These are phyloP conservation scores for Bactericera cockerelli DNA, from an alignment of 1,140 invertebrate species.

Conservation along the genomic window DNA sequence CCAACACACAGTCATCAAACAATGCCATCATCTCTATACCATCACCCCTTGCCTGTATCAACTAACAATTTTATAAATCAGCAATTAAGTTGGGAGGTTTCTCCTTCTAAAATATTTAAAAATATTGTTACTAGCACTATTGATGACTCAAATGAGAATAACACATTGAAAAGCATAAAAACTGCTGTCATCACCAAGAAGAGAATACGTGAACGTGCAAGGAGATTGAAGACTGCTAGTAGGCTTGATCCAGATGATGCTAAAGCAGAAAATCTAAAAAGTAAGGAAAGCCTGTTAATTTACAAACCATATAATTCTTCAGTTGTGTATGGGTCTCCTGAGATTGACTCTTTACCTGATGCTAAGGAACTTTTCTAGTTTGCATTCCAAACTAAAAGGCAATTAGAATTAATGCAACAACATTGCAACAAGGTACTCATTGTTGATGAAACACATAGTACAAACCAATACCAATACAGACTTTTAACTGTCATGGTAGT, in stretches of 20 bases:
- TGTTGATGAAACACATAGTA: background rate
- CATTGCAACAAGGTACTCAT: background rate
- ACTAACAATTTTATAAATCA: background rate
- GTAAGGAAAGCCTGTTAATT: too few relatives aligned
- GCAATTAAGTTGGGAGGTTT: too few relatives aligned
- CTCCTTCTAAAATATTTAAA: too few relatives aligned
- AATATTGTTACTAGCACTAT: too few relatives aligned
- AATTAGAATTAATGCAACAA: constrained; percentile 1
- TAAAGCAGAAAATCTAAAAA: background rate
- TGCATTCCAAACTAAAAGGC: background rate
- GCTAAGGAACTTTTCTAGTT: background rate
- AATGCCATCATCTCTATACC: background rate
- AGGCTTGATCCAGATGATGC: background rate
- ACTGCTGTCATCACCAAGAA: too few relatives aligned
- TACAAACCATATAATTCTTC: too few relatives aligned
- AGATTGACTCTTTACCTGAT: too few relatives aligned
- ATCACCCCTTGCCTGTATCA: background rate
- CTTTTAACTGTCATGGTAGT: background rate
- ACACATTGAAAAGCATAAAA: too few relatives aligned
- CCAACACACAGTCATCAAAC: constrained; percentile 1
- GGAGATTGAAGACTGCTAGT: too few relatives aligned
- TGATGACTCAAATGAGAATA: too few relatives aligned
- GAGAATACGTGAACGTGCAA: too few relatives aligned
- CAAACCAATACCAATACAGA: background rate
- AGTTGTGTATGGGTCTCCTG: too few relatives aligned